Percentiles rank a stretch among this genome's conserved stretches.
Evolutionary conservation across 2,888 invertebrate genomes (phyloP).

Genomic region (Sinohyriopsis cumingii): DNA sequence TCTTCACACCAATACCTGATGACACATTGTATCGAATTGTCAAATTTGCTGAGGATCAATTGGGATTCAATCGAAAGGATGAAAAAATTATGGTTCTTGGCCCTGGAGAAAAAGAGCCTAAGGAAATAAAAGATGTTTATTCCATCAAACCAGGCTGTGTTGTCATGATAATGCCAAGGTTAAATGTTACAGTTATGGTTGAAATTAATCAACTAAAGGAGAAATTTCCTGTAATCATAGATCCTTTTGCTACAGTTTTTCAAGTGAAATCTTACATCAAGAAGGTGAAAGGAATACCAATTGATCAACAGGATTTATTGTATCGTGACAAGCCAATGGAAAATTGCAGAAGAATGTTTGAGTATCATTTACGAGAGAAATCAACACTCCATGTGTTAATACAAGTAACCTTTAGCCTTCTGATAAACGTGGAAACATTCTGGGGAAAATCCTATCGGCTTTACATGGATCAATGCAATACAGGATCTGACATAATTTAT

Average conservation of each 20-base stretch:
- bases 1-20: conserved; percentile 50
- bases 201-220: conserved; percentile 54
- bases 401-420: conserved; percentile 49
- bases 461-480: conserved; percentile 58
- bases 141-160: conserved; percentile 49
- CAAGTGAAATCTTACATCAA: conserved; percentile 54
- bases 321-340: conserved; percentile 53
- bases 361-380: conserved; percentile 46
- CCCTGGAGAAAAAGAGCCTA: conserved; percentile 48
- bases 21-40: conserved; percentile 47
- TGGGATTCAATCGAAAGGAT: conserved; percentile 45
- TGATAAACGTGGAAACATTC: conserved; percentile 60
- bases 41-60: conserved; percentile 47
- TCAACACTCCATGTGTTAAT: conserved; percentile 52
- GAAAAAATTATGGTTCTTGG: conserved; percentile 53
- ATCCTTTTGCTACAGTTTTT: conserved; percentile 48
- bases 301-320: conserved; percentile 55
- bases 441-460: conserved; percentile 62
- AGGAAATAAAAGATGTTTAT: conserved; percentile 47
- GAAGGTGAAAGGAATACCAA: conserved; percentile 51
- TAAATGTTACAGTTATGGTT: conserved; percentile 38
- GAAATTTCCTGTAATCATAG: conserved; percentile 51
- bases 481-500: conserved; percentile 51
- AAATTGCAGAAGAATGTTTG: conserved; percentile 49
- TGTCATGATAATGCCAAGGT: conserved; percentile 52